Base-by-base conservation (phyloP, 2,113 vertebrate genomes). In the Leuciscus idus region DNA sequence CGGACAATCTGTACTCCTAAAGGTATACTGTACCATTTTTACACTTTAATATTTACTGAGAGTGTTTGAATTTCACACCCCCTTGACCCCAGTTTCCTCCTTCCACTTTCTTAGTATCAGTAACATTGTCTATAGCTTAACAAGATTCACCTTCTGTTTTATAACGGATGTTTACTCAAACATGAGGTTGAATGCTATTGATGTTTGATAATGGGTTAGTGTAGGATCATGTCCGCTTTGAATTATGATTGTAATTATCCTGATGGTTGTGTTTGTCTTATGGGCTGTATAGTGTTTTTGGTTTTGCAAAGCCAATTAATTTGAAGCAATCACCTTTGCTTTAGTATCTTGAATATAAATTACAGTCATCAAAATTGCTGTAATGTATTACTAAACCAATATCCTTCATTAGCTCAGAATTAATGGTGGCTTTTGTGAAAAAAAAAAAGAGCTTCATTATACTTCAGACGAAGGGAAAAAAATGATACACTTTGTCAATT, bases 171-270 rank as follows among this genome's bases (percentile, higher is more conserved):
- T 77, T 77, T 33, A 33, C 15, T 33, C 26, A 77, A 77, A 77
- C 73, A 75, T 19, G 7, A 30, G 39, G n/a, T 39, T 59, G 48
- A 59, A 52, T 21, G 68, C 68, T 84, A 43, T 43, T 39, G 66
- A 70, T 52, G n/a, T 70, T 52, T 68, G 23, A 59, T 84, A 84
- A 84, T 84, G 68, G 82, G 68, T 70, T 70, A 39, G 68, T 36
- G 68, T 28, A 73, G 66, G 66, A 84, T 74, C 30, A 55, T 57
- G 66, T 73, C 68, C 15, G 4, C 21, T 84, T 74, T 59, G 28
- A 73, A 72, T 57, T 73, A 84, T 84, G 68, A 70, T 13, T 19
- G 23, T 73, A 59, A 84, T 84, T 84, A 84, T 74, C 82, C 33
- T 26, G 23, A 84, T 84, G 68, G 50, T 43, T 57, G 50, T 73